Evolutionary conservation across 2,797 vertebrate genomes (phyloP), one percentile per base, ranked within the genome.

Genomic region (Thunnus albacares): DNA sequence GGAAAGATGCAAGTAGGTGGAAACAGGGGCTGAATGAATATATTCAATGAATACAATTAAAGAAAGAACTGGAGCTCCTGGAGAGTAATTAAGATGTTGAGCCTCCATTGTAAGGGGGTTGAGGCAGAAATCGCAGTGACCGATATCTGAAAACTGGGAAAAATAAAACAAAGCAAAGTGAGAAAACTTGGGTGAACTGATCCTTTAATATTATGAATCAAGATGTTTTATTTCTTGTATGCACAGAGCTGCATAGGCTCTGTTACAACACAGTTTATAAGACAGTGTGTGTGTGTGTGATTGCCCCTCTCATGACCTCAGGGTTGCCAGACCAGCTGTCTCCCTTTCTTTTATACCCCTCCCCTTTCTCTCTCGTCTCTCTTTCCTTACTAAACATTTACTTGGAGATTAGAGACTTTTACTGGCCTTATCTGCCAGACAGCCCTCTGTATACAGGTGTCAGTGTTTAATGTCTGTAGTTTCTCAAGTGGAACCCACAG

Each of bases 321-420:
- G 13, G 15, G 5, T 82, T 76, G 75, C 65, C 67, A 88, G 86
- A 90, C 89, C 65, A 85, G 75, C 83, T 87, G 86, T 87, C 86
- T 88, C 82, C 55, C 6, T 30, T 56, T 79, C 65, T 76, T 78
- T 68, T 73, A 63, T 71, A 13, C 41, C 13, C 41, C 52, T 55
- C 51, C 53, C 14, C 3, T 58, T 2, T n/a, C 58, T 77, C 53
- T 71, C 53, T 62, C 18, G 6, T 75, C 70, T 84, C 35, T 79
- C 51, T 66, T 58, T 71, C 56, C 61, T 58, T 69, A 76, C 80
- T 72, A 88, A 91, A 89, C 88, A 87, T 91, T 92, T 90, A 90
- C 89, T 71, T 66, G 75, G 55, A 70, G 83, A 84, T 83, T 67
- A 75, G 28, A 43, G 58, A 71, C 66, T 87, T 90, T 87, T 80